A percentile compares a stretch with the other conserved stretches of the same genome.
These are phyloP conservation scores for Limnephilus lunatus DNA, from an alignment of 2,888 invertebrate species.

Conservation along the genomic window DNA sequence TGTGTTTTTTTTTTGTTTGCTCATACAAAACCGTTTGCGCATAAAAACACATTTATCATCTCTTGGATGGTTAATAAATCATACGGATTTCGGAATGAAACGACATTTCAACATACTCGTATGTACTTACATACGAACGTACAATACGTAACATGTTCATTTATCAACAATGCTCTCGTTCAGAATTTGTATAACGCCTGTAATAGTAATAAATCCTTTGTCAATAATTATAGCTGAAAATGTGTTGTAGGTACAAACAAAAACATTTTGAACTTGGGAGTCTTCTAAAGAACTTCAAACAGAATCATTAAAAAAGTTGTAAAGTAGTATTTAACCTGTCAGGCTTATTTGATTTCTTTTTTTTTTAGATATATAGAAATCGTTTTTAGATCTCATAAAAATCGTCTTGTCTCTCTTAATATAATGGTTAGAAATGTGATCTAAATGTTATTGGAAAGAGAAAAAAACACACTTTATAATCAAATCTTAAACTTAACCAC, in stretches of 20 bases:
- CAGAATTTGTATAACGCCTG: background rate
- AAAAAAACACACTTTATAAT: too few species aligned
- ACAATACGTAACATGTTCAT: background rate
- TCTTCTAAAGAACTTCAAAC: too few species aligned
- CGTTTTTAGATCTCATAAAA: too few species aligned
- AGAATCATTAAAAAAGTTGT: too few species aligned
- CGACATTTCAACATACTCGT: conserved; percentile 2
- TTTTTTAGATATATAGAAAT: too few species aligned
- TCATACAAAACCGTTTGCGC: conserved; percentile 20
- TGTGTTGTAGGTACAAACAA: background rate
- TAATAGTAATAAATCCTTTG: background rate
- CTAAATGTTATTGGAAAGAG: too few species aligned
- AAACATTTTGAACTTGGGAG: too few species aligned
- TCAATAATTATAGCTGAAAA: background rate
- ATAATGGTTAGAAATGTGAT: too few species aligned
- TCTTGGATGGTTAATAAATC: conserved; percentile 41
- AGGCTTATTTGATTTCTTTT: too few species aligned
- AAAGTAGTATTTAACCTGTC: too few species aligned
- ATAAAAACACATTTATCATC: conserved; percentile 42
- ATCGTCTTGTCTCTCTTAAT: too few species aligned
- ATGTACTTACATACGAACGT: background rate
- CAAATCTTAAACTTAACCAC: too few species aligned
- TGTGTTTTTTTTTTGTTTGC: conserved; percentile 36
- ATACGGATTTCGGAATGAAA: conserved; percentile 18
- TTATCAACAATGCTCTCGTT: background rate